Conservation (phyloP, 2,888 invertebrate genomes). For the Tholera decimalis region DNA sequence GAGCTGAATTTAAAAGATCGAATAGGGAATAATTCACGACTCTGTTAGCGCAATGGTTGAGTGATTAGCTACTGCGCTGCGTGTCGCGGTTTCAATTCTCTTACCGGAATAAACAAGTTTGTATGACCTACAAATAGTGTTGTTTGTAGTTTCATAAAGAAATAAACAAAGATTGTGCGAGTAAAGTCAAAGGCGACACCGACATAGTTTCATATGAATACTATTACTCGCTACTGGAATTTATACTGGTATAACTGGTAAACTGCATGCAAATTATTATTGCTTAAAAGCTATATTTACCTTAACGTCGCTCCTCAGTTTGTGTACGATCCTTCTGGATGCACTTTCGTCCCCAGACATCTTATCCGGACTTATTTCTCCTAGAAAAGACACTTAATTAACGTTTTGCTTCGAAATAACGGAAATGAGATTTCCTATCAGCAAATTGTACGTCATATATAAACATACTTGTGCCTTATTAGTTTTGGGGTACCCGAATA, state of each 20-base stretch:
- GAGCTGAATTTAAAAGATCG: too few relatives aligned
- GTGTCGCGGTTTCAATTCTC: too few relatives aligned
- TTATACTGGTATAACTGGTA: not conserved
- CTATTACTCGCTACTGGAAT: too few relatives aligned
- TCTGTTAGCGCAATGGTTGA: too few relatives aligned
- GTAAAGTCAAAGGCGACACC: too few relatives aligned
- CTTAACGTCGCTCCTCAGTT: conserved; percentile 96
- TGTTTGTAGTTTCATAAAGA: too few relatives aligned
- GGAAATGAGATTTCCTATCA: conserved; percentile 17
- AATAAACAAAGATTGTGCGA: too few relatives aligned
- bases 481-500: not conserved
- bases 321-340: conserved; percentile 95
- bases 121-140: too few relatives aligned
- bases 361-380: conserved; percentile 85
- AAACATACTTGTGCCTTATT: conserved; percentile 15
- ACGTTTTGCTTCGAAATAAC: conserved; percentile 1
- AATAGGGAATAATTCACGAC: too few relatives aligned
- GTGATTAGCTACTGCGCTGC: too few relatives aligned
- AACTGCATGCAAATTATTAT: not conserved
- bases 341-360: conserved; percentile 92
- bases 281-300: conserved; percentile 72
- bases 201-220: too few relatives aligned
- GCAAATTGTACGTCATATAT: conserved; percentile 25
- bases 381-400: conserved; percentile 70
- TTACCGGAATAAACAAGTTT: too few relatives aligned